A percentile compares a stretch with the other conserved stretches of the same genome.
These are phyloP conservation scores for Neolamprologus devosi DNA, from an alignment of 2,113 vertebrate species.

Conservation along the genomic window DNA sequence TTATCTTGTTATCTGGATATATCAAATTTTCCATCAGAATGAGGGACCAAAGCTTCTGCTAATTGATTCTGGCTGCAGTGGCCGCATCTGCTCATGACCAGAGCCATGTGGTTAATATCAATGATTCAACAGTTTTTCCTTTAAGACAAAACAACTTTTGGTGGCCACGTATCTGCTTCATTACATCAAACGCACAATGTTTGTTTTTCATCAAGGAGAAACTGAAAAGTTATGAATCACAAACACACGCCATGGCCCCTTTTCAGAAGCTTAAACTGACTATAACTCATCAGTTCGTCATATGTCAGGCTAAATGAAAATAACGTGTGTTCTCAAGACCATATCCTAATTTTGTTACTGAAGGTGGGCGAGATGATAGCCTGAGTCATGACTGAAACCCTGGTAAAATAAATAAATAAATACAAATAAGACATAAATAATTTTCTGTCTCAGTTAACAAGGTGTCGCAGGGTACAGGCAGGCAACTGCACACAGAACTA, in stretches of 20 bases:
- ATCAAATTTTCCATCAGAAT: not conserved
- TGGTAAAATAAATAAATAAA: not conserved
- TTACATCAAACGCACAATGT: not conserved
- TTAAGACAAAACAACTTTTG: not conserved
- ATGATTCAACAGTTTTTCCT: not conserved
- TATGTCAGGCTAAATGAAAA: not conserved
- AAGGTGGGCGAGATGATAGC: not conserved
- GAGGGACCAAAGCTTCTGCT: not conserved
- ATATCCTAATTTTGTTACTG: not conserved
- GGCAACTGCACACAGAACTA: not conserved
- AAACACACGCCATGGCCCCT: not conserved
- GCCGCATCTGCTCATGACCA: not conserved
- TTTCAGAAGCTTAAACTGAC: not conserved
- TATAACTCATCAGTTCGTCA: not conserved
- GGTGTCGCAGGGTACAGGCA: not conserved
- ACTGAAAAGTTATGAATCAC: not conserved
- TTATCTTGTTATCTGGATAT: not conserved
- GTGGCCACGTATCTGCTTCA: not conserved
- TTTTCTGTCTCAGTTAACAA: not conserved
- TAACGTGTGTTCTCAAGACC: not conserved
- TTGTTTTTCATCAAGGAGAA: not conserved
- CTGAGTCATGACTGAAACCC: not conserved
- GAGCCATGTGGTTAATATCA: not conserved
- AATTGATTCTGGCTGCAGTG: not conserved
- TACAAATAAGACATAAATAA: not conserved